Base-by-base conservation (phyloP, 2,113 vertebrate species). In the Chroicocephalus ridibundus region DNA sequence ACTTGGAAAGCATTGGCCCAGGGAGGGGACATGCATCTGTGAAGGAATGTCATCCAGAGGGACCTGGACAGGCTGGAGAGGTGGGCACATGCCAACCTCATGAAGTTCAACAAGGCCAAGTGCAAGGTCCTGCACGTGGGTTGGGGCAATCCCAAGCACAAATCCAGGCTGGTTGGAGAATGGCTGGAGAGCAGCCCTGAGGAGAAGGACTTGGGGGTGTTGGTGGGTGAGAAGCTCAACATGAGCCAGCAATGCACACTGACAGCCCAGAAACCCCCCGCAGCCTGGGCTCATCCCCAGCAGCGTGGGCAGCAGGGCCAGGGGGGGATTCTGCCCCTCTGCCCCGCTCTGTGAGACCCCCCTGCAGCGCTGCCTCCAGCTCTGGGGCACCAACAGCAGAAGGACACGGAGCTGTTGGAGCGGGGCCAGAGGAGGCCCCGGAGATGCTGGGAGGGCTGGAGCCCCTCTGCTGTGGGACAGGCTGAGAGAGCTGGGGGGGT, bases 11-110 rank as follows among this genome's bases (percentile, higher is more conserved):
- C 15, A 29, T 40, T 4, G 1, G 42, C 17, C 13, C 19, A 9
- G 1, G 10, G 86, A 58, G 24, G 44, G 54, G 25, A 29, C 3
- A 1, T 0, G 1, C 5, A 26, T 31, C n/a, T 31, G 3, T 1
- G 68, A 15, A 34, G 88, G 25, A 11, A 27, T 40, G 7, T 7
- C 61, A 62, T 27, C 36, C 61, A 38, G 61, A 38, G 25, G 36
- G 25, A 62, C 17, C 60, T 18, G 60, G 60, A 27, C 60, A 40
- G 60, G 60, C 25, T 38, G 15, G 60, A 17, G 60, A 38, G n/a
- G 15, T 38, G n/a, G 58, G 58, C 15, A 9, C 4, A 9, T 36
- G 58, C n/a, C n/a, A 38, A 15, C n/a, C 60, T 61, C 60, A 61
- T 61, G n/a, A 11, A 38, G 24, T 61, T 61, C 60, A 61, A 16